Evolutionary conservation across 1,140 invertebrate species (phyloP).

Genomic region (Nasonia vitripennis): DNA sequence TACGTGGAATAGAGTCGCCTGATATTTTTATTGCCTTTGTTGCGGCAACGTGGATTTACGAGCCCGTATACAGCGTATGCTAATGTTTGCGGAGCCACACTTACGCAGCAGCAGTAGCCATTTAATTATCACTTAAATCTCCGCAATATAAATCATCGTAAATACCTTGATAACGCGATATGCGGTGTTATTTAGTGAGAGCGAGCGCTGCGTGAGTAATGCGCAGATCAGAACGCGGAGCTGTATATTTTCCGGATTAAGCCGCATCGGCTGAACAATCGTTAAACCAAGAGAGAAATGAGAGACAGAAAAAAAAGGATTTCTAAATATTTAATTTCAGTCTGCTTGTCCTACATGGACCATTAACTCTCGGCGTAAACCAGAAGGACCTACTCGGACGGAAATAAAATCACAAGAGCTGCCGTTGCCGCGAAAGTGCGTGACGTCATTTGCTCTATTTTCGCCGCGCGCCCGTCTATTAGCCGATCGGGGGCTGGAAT

Average conservation of each 20-base stretch:
- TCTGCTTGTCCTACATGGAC: not conserved
- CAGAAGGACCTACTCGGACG: not conserved
- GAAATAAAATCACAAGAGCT: not conserved
- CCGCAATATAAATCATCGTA: not conserved
- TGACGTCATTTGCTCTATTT: not conserved
- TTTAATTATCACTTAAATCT: conserved; percentile 1
- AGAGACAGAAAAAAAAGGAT: not conserved
- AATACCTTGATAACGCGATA: not conserved
- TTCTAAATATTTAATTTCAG: not conserved
- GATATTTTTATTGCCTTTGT: not conserved
- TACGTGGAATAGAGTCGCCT: not conserved
- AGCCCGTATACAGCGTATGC: not conserved
- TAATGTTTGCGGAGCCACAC: not conserved
- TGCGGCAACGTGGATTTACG: not conserved
- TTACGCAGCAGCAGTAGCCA: not conserved
- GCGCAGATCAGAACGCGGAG: not conserved
- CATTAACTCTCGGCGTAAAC: not conserved
- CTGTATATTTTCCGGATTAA: not conserved
- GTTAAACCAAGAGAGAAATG: too few species aligned
- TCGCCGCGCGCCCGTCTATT: not conserved
- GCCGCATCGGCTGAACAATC: not conserved
- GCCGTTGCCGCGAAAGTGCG: not conserved
- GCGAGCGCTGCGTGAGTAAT: not conserved
- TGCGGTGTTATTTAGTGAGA: not conserved
- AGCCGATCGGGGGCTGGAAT: not conserved